Evolutionary conservation across 2,797 vertebrate species (phyloP).

Genomic region (Florisuga fusca): DNA sequence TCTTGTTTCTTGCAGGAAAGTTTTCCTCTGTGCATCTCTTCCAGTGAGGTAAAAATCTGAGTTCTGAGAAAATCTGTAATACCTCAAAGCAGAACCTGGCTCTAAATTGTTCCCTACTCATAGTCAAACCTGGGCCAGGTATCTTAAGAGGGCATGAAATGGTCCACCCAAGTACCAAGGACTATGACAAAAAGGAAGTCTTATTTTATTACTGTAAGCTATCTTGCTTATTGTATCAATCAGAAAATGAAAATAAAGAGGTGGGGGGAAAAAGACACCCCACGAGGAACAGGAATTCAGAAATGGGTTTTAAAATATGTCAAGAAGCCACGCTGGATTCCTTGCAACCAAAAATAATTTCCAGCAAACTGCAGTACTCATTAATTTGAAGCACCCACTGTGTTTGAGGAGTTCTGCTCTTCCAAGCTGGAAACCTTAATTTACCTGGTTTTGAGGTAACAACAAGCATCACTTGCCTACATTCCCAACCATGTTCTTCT

Average conservation of each 20-base stretch:
- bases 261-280: not conserved
- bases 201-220: conserved; percentile 7
- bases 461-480: not conserved
- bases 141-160: conserved; percentile 3
- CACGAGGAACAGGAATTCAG: not conserved
- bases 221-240: not conserved
- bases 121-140: not conserved
- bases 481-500: not conserved
- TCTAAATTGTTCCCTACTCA: not conserved
- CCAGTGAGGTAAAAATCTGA: conserved; percentile 23
- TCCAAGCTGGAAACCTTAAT: not conserved
- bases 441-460: not conserved
- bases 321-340: not conserved
- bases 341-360: not conserved
- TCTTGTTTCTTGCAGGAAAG: conserved; percentile 41
- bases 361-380: accelerated
- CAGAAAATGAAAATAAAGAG: conserved; percentile 22
- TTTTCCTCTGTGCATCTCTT: conserved; percentile 21
- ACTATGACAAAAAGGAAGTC: not conserved
- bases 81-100: not conserved
- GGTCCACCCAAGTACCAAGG: not conserved
- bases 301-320: accelerated
- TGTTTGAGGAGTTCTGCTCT: not conserved
- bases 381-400: not conserved
- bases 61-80: conserved; percentile 33